Evolutionary conservation across 2,113 vertebrate species (phyloP).

Genomic region (Progne subis): DNA sequence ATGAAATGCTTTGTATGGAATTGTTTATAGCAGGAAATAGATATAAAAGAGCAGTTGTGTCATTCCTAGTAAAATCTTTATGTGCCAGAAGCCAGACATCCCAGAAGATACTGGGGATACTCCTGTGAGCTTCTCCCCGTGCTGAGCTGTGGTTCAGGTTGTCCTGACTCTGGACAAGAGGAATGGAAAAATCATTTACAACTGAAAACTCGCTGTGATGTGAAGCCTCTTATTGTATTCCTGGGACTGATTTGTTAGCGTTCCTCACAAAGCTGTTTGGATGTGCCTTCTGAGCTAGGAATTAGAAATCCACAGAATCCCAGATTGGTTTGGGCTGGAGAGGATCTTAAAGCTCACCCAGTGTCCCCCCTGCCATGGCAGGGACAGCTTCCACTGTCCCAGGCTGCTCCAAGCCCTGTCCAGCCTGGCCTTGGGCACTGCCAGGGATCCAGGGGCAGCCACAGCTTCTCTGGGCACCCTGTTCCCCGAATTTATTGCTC

Average conservation of each 20-base stretch:
- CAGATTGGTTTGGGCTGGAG: not conserved
- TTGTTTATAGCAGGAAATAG: not conserved
- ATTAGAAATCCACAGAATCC: not conserved
- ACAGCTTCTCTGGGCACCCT: not conserved
- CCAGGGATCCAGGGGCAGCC: not conserved
- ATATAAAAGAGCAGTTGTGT: not conserved
- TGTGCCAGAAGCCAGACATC: not conserved
- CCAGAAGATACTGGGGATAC: not conserved
- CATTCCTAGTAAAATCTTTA: not conserved
- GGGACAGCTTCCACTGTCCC: not conserved
- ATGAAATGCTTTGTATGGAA: not conserved
- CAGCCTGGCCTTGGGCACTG: not conserved
- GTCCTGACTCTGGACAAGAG: not conserved
- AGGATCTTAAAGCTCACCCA: not conserved
- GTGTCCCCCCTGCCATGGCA: not conserved
- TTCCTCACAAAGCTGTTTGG: not conserved
- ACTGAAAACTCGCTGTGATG: not conserved
- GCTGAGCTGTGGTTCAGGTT: not conserved
- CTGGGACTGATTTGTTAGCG: no score
- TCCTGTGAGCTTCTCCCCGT: not conserved
- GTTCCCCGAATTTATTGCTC: not conserved
- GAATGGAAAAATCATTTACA: not conserved
- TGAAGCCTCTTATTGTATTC: not conserved
- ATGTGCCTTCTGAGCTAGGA: not conserved
- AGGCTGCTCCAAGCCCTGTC: accelerated